Conservation (phyloP, 2,888 invertebrate species). For the Mycalesis mineus region DNA sequence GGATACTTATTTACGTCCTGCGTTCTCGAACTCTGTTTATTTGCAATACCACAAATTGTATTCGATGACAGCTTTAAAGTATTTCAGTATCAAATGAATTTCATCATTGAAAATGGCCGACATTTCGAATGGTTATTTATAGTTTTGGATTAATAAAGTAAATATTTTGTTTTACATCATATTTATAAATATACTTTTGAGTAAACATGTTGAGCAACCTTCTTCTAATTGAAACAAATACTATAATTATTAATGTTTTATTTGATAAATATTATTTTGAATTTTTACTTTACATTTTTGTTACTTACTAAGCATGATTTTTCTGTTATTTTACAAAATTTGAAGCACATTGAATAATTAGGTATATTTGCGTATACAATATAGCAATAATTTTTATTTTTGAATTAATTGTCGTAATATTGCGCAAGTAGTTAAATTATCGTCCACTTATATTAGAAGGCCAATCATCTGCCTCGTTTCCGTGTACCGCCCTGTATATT, state of each 20-base stretch:
- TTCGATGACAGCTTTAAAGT: conserved; percentile 19
- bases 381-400: too few species aligned
- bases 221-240: too few species aligned
- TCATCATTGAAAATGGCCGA: background rate
- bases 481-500: conserved; percentile 14
- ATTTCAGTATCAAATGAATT: conserved; percentile 13
- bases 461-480: conserved; percentile 13
- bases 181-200: background rate
- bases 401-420: background rate
- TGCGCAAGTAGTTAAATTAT: background rate
- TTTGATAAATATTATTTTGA: too few species aligned
- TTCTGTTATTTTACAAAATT: too few species aligned
- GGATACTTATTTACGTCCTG: conserved; percentile 10
- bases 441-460: background rate
- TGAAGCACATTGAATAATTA: too few species aligned
- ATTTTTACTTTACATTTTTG: too few species aligned
- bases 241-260: too few species aligned
- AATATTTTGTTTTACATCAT: background rate
- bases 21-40: conserved; percentile 9
- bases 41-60: conserved; percentile 4
- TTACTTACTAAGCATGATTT: too few species aligned
- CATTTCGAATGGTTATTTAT: background rate
- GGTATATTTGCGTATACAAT: too few species aligned
- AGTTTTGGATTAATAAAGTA: too few species aligned
- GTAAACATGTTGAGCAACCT: too few species aligned